phyloP scores from a whole-genome alignment of 2,888 invertebrate genomes.

The Trachelus troglodyta region DNA sequence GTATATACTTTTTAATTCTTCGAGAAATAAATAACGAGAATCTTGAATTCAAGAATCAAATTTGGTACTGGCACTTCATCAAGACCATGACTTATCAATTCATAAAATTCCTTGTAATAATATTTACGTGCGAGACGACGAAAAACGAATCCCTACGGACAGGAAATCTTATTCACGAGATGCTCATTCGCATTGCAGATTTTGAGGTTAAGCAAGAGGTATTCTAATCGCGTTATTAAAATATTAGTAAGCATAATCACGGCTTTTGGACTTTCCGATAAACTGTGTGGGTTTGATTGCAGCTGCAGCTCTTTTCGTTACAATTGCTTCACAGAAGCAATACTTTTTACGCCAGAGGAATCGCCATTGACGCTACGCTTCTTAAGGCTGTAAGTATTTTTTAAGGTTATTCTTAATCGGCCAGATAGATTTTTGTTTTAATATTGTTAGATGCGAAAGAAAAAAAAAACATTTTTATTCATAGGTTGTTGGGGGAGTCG shows the following conservation, averaged over 20 bases:
- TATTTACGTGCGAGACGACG: conserved; percentile 47
- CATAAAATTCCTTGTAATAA: conserved; percentile 39
- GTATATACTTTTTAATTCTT: conserved; percentile 50
- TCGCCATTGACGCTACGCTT: conserved; percentile 44
- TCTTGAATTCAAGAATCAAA: conserved; percentile 41
- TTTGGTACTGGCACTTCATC: conserved; percentile 49
- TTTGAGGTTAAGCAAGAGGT: conserved; percentile 48
- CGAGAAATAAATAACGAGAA: conserved; percentile 26
- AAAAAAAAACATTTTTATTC: conserved; percentile 23
- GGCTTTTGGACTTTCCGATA: not conserved
- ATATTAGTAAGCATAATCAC: not conserved
- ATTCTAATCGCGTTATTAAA: not conserved
- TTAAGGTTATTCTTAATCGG: no score
- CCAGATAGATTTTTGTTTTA: no score
- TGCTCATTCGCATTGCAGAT: conserved; percentile 39
- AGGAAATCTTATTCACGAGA: conserved; percentile 45
- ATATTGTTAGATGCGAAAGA: not conserved
- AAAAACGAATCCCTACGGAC: conserved; percentile 42
- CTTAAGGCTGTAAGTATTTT: conserved; percentile 39
- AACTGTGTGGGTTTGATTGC: conserved; percentile 17
- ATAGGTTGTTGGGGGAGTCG: conserved; percentile 47
- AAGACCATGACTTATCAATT: conserved; percentile 46
- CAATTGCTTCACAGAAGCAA: conserved; percentile 50
- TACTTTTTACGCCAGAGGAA: conserved; percentile 43
- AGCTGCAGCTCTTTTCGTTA: conserved; percentile 51